phyloP scores from a whole-genome alignment of 2,113 vertebrate species.

The Donacobius atricapilla region DNA sequence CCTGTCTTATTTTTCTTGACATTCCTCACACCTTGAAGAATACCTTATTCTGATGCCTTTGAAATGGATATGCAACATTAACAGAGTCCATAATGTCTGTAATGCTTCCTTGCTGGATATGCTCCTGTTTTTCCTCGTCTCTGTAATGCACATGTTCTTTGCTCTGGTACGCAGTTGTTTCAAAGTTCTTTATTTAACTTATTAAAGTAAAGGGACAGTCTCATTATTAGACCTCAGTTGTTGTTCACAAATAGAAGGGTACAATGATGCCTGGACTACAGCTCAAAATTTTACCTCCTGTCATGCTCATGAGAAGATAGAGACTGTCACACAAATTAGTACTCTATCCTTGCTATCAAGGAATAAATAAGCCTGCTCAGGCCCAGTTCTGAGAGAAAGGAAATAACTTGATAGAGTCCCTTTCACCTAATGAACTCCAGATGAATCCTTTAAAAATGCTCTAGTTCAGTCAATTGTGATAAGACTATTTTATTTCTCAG shows the following conservation, averaged over 20 bases:
- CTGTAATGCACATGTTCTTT: background rate
- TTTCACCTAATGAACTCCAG: background rate
- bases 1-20: background rate
- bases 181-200: conserved; percentile 19
- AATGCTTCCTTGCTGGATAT: background rate
- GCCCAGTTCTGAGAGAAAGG: background rate
- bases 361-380: background rate
- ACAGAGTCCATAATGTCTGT: background rate
- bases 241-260: background rate
- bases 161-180: conserved; percentile 14
- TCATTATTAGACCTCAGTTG: background rate
- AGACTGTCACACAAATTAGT: background rate
- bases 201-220: background rate
- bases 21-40: background rate
- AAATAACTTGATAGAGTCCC: background rate
- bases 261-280: background rate
- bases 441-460: background rate
- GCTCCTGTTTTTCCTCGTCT: background rate
- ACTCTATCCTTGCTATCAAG: background rate
- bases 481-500: background rate
- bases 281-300: background rate
- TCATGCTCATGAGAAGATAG: background rate
- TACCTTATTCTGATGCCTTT: background rate
- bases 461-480: background rate
- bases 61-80: background rate